phyloP scores from a whole-genome alignment of 2,888 invertebrate species.

The Acronicta alni region DNA sequence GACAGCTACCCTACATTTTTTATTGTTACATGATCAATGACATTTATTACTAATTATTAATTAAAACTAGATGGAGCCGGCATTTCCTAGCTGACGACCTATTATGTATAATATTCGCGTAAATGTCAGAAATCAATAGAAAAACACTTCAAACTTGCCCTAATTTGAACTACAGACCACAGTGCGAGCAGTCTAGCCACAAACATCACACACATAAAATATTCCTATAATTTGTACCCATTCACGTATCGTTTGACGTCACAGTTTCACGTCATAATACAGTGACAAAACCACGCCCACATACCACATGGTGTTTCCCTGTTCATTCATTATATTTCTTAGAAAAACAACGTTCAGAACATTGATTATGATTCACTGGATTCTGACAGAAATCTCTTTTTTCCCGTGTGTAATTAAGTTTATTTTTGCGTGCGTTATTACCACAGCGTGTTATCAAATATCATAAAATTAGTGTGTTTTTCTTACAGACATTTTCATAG shows the following conservation, averaged over 20 bases:
- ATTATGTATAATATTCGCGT: no score
- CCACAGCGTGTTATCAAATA: not conserved
- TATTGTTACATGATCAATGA: no score
- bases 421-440: not conserved
- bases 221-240: no score
- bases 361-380: slow-evolving; percentile 8
- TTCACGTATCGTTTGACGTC: slow-evolving; percentile 4
- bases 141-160: no score
- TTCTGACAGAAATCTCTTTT: not conserved
- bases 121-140: no score
- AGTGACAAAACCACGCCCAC: slow-evolving; percentile 30
- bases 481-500: not conserved
- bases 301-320: slow-evolving; percentile 22
- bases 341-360: slow-evolving; percentile 7
- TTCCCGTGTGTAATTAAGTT: not conserved
- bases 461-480: not conserved
- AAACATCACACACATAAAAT: not conserved
- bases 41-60: no score
- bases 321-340: slow-evolving; percentile 25
- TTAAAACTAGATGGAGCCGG: no score
- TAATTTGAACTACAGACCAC: no score
- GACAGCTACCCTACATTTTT: no score
- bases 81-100: no score
- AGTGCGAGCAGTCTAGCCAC: not conserved
- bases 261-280: slow-evolving; percentile 16